Evolutionary conservation across 2,797 vertebrate genomes (phyloP).

Genomic region (Crotalus adamanteus): DNA sequence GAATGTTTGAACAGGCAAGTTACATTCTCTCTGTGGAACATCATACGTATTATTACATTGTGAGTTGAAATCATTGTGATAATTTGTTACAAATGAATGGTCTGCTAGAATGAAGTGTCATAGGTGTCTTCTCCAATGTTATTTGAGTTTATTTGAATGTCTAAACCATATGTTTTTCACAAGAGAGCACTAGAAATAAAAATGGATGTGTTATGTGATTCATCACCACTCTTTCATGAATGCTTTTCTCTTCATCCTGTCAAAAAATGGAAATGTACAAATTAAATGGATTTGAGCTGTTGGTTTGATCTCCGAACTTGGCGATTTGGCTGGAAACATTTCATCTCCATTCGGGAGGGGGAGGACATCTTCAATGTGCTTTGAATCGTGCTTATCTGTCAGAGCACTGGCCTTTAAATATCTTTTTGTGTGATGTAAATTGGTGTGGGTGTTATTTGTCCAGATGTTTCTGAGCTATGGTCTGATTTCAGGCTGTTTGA

Average conservation of each 20-base stretch:
- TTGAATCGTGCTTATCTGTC: too few species aligned
- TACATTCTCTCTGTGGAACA: neutral
- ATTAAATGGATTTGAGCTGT: neutral
- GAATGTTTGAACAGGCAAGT: neutral
- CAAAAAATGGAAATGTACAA: neutral
- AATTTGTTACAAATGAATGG: neutral
- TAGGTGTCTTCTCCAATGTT: neutral
- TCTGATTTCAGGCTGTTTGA: too few species aligned
- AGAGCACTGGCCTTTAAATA: too few species aligned
- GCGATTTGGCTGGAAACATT: too few species aligned
- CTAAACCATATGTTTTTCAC: neutral
- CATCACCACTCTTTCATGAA: neutral
- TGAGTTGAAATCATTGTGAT: neutral
- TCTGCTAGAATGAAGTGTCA: neutral
- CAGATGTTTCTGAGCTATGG: too few species aligned
- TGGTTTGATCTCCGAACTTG: too few species aligned
- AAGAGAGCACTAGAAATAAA: constrained; percentile 9
- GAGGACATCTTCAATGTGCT: too few species aligned
- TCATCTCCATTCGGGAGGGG: too few species aligned
- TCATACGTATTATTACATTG: neutral
- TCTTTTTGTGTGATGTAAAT: too few species aligned
- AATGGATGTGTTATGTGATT: neutral
- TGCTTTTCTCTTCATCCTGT: constrained; percentile 10
- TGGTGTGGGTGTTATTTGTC: too few species aligned
- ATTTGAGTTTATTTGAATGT: neutral